These are phyloP conservation scores for Calycopis cecrops DNA, from an alignment of 1,140 invertebrate genomes.

Conservation along the genomic window DNA sequence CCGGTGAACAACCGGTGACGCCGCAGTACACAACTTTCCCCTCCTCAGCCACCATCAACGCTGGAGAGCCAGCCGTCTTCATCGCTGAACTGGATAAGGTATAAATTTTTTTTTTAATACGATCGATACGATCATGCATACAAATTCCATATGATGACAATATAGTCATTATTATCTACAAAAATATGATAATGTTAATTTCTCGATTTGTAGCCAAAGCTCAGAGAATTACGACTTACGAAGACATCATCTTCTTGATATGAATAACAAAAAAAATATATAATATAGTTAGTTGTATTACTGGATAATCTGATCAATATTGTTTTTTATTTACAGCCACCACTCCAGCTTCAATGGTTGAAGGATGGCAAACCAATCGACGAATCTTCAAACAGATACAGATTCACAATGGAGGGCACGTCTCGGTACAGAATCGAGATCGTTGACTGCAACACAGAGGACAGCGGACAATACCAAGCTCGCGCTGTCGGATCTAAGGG, in stretches of 20 bases:
- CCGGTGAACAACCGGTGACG: conserved; percentile 88
- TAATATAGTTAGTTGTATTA: background rate
- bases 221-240: too few relatives aligned
- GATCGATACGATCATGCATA: too few relatives aligned
- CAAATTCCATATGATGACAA: too few relatives aligned
- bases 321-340: conserved; percentile 47
- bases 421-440: conserved; percentile 87
- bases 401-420: conserved; percentile 86
- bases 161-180: too few relatives aligned
- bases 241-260: background rate
- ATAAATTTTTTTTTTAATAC: background rate
- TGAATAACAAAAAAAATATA: background rate
- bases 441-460: conserved; percentile 83
- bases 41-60: conserved; percentile 87
- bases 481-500: conserved; percentile 90
- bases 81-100: conserved; percentile 85
- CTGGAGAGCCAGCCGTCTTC: conserved; percentile 88
- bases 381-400: conserved; percentile 85
- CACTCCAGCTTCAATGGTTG: conserved; percentile 84
- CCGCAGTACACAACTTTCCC: conserved; percentile 94
- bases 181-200: too few relatives aligned
- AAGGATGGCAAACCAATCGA: conserved; percentile 93
- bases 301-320: conserved; percentile 13
- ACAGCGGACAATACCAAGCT: conserved; percentile 93
- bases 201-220: too few relatives aligned